These are phyloP conservation scores for Drosophila buzzatii DNA, from an alignment of 2,888 invertebrate species.

Conservation along the genomic window DNA sequence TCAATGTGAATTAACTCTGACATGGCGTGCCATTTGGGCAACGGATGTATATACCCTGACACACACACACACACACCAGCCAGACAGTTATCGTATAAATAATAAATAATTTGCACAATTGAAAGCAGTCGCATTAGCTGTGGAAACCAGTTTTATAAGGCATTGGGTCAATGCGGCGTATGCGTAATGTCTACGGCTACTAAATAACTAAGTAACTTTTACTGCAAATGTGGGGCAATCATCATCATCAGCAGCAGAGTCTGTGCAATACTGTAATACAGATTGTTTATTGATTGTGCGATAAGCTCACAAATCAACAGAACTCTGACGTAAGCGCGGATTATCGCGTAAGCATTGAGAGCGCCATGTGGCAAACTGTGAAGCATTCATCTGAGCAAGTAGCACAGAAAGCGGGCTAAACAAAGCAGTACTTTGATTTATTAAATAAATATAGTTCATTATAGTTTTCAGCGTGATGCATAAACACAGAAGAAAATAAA, in stretches of 20 bases:
- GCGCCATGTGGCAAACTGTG: background rate
- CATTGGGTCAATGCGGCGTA: conserved; percentile 48
- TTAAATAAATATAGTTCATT: background rate
- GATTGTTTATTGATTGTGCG: conserved; percentile 18
- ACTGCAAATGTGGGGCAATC: conserved; percentile 33
- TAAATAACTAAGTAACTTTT: conserved; percentile 18
- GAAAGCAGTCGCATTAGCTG: conserved; percentile 25
- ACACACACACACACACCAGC: background rate
- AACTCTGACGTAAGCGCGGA: background rate
- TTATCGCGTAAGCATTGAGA: background rate
- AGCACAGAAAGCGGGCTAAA: background rate
- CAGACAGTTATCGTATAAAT: conserved; percentile 3
- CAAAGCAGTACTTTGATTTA: conserved; percentile 2
- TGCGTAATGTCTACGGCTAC: conserved; percentile 33
- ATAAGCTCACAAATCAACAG: conserved; percentile 3
- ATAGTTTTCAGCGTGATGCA: background rate
- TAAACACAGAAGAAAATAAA: background rate
- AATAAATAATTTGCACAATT: conserved; percentile 41
- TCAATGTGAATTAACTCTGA: conserved; percentile 35
- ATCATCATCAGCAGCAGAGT: conserved; percentile 9
- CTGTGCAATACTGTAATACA: background rate
- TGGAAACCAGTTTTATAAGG: conserved; percentile 34
- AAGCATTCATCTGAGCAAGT: background rate
- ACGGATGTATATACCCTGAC: conserved; percentile 38
- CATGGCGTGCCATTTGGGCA: conserved; percentile 36